Percentiles rank a stretch among this genome's conserved stretches.
These are phyloP conservation scores for Rhabdomys dilectus DNA, from an alignment of 2,113 vertebrate species.

Conservation along the genomic window DNA sequence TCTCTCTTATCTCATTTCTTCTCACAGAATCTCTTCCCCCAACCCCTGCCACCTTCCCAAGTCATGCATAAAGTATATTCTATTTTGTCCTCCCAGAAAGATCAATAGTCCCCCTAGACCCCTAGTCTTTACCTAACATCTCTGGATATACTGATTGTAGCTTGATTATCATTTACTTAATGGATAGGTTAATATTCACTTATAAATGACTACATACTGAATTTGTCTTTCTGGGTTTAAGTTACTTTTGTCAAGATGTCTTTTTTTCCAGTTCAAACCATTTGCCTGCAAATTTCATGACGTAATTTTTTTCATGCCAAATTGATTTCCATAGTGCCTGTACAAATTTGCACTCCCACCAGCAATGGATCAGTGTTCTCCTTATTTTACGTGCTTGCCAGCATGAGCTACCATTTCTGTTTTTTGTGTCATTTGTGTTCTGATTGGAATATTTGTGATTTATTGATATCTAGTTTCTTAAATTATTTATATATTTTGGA, in stretches of 20 bases:
- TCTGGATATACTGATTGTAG: background rate
- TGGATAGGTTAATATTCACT: background rate
- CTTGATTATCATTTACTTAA: background rate
- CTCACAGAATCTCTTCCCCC: too few species aligned
- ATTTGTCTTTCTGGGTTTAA: background rate
- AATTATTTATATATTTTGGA: background rate
- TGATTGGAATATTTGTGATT: background rate
- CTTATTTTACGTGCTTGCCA: background rate
- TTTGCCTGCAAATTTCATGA: background rate
- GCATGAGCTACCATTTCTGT: background rate
- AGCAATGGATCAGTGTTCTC: background rate
- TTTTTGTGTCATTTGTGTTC: background rate
- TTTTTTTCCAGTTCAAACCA: background rate
- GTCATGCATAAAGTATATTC: background rate
- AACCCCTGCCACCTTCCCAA: background rate
- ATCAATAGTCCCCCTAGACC: background rate
- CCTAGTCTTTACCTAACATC: background rate
- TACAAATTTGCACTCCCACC: background rate
- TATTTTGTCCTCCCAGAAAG: background rate
- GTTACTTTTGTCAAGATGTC: background rate
- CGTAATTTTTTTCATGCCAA: background rate
- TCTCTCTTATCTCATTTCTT: too few species aligned
- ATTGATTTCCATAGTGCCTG: background rate
- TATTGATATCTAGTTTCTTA: background rate
- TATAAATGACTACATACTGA: background rate